Base-by-base conservation (phyloP, 1,140 invertebrate genomes). In the Drosophila bocki region DNA sequence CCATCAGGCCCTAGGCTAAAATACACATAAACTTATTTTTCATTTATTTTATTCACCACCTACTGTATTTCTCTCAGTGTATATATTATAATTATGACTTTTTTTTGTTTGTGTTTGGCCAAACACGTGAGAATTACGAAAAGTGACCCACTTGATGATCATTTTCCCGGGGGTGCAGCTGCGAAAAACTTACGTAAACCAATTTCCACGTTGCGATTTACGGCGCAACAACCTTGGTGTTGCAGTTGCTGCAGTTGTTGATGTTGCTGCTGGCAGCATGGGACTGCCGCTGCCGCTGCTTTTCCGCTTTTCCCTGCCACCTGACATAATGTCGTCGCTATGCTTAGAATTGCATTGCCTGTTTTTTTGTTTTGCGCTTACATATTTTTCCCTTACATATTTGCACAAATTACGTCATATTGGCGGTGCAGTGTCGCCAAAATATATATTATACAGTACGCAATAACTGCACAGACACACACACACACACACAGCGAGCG, bases 171-270 rank as follows among this genome's bases (percentile, higher is more conserved):
- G 57, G 53, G 50, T 77, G 75, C 39, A 69, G 74, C 57, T 65
- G 63, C 78, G 60, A 74, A 51, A 77, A 68, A 92, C 91, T 92
- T 92, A 92, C 91, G 91, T 92, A 92, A 92, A 91, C 91, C 91
- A 92, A 92, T 92, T 92, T 83, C 91, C 91, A 79, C 91, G 84
- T 80, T 92, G 83, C 70, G 87, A 86, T 80, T 92, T 92, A 62
- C 78, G 83, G 59, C 81, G 85, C 53, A 74, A 65, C 44, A 91
- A 60, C 32, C 70, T 72, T 60, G 78, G 78, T 59, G 78, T 41
- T 60, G 75, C 54, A 45, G 51, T 48, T 69, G 42, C 37, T 26
- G 75, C 54, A 39, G 57, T 48, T 58, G 48, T 29, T 44, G 75
- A 35, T 62, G 56, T 39, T 51, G 57, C 42, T 53, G 54, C 42